These are phyloP conservation scores for Eumeta japonica DNA, from an alignment of 1,140 invertebrate species.

Conservation along the genomic window DNA sequence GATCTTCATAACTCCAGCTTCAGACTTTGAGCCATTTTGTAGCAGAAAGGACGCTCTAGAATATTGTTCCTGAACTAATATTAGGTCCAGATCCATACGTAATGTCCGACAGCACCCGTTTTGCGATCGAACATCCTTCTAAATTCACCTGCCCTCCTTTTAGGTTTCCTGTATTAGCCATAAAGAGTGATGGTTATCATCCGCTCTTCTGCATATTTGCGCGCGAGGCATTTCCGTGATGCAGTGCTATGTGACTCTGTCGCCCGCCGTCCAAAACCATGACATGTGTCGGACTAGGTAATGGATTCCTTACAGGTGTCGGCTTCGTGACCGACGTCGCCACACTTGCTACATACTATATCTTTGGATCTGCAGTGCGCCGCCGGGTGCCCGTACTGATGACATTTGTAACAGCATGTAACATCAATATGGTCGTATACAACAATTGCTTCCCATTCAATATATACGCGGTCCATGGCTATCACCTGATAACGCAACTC, in stretches of 20 bases:
- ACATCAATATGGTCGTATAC: no score
- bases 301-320: no score
- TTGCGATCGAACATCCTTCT: constrained; percentile 8
- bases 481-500: no score
- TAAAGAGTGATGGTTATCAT: neutral
- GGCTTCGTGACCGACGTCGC: no score
- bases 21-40: neutral
- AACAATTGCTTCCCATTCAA: no score
- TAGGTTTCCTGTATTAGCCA: constrained; percentile 2
- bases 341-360: no score
- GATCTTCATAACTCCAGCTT: constrained; percentile 5
- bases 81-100: constrained; percentile 7
- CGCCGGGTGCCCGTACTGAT: no score
- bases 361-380: no score
- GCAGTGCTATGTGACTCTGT: constrained; percentile 3
- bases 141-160: constrained; percentile 12
- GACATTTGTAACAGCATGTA: no score
- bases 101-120: constrained; percentile 10
- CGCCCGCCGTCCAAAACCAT: constrained; percentile 2
- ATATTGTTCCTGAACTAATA: constrained; percentile 13
- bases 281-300: constrained; percentile 7
- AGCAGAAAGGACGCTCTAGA: neutral
- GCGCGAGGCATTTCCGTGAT: constrained; percentile 3
- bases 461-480: no score
- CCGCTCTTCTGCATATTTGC: constrained; percentile 8